Conservation (phyloP, 2,113 vertebrate genomes). For the Takifugu flavidus region DNA sequence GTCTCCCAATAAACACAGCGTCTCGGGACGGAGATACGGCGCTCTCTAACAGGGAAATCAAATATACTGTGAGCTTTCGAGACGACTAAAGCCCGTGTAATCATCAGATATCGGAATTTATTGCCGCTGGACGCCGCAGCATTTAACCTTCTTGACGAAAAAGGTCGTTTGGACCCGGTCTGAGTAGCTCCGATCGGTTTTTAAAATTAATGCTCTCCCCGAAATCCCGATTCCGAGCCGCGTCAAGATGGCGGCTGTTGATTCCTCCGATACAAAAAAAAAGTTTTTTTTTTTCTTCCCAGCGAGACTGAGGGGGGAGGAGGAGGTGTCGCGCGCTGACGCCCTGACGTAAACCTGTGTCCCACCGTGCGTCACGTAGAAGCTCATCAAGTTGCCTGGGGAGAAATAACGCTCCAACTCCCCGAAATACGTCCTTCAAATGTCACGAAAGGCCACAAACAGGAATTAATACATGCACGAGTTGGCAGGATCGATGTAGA, state of each 20-base stretch:
- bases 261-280: constrained; percentile 90
- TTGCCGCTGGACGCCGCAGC: constrained; percentile 45
- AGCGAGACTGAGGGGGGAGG: constrained; percentile 79
- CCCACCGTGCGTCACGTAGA: constrained; percentile 73
- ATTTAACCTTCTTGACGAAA: constrained; percentile 53
- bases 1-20: constrained; percentile 62
- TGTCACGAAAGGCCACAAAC: too few species aligned
- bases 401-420: constrained; percentile 50
- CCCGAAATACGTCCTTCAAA: too few species aligned
- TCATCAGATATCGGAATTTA: constrained; percentile 62
- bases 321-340: constrained; percentile 77
- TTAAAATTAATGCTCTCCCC: constrained; percentile 76
- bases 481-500: too few species aligned
- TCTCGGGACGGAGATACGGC: constrained; percentile 68
- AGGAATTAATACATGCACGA: too few species aligned
- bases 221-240: constrained; percentile 87
- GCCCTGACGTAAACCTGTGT: constrained; percentile 72
- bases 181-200: constrained; percentile 66
- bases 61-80: constrained; percentile 73
- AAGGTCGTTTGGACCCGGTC: constrained; percentile 72
- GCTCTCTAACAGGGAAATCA: constrained; percentile 82
- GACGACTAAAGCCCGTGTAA: constrained; percentile 69
- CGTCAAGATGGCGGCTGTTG: constrained; percentile 97
- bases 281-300: constrained; percentile 86
- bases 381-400: constrained; percentile 48